Evolutionary conservation across 2,113 vertebrate species (phyloP).

Genomic region (Brachypodius melanocephalos): DNA sequence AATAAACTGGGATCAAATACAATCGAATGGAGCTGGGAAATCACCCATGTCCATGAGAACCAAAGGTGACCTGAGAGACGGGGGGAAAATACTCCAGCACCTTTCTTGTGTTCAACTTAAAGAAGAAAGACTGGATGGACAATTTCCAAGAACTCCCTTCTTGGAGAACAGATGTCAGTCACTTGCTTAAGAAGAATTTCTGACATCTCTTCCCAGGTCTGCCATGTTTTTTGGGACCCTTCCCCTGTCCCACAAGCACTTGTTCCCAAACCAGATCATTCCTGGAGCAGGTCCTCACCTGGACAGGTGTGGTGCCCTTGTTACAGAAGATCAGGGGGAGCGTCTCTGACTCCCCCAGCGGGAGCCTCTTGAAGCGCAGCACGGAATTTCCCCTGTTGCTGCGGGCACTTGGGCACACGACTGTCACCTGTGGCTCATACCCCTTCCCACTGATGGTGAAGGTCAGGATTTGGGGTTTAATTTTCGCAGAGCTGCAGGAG

Average conservation of each 20-base stretch:
- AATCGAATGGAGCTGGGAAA: neutral
- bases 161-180: neutral
- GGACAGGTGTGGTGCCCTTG: conserved; percentile 67
- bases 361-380: conserved; percentile 80
- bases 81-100: neutral
- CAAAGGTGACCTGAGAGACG: neutral
- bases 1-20: neutral
- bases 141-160: neutral
- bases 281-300: conserved; percentile 70
- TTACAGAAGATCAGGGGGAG: conserved; percentile 83
- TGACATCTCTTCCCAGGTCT: neutral
- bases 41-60: neutral
- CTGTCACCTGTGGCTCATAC: conserved; percentile 76
- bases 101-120: neutral
- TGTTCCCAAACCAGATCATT: neutral
- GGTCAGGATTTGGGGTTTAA: conserved; percentile 62
- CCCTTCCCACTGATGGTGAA: conserved; percentile 85
- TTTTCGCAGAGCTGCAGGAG: conserved; percentile 28
- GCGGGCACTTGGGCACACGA: conserved; percentile 75
- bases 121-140: neutral
- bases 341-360: conserved; percentile 66
- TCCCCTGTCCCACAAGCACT: neutral
- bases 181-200: neutral
- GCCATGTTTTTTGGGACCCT: neutral
- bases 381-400: conserved; percentile 72